These are phyloP conservation scores for Nannoperca obscura DNA, from an alignment of 2,797 vertebrate genomes.

Conservation along the genomic window DNA sequence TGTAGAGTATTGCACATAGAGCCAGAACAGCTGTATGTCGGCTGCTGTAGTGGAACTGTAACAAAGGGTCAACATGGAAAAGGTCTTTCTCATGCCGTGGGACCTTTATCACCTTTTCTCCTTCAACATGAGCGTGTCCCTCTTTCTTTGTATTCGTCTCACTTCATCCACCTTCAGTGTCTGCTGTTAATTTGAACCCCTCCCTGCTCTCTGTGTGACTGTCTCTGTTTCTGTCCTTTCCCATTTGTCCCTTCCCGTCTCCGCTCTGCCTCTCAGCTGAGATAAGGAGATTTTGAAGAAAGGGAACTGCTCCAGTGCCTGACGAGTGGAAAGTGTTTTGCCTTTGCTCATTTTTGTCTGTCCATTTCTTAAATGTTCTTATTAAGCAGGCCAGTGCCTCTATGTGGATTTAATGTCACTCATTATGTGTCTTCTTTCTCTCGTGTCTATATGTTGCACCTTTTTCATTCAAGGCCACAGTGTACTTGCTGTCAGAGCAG, in stretches of 20 bases:
- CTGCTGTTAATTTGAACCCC: slow-evolving; percentile 25
- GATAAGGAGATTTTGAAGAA: slow-evolving; percentile 62
- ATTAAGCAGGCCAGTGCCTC: slow-evolving; percentile 30
- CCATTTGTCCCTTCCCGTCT: slow-evolving; percentile 49
- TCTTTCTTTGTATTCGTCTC: slow-evolving; percentile 3
- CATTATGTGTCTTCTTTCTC: slow-evolving; percentile 16
- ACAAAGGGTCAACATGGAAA: not conserved
- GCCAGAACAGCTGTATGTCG: too few relatives aligned
- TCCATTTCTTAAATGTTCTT: slow-evolving; percentile 26
- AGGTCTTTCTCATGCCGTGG: slow-evolving; percentile 6
- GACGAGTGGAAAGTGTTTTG: slow-evolving; percentile 31
- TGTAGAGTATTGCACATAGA: too few relatives aligned
- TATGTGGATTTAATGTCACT: slow-evolving; percentile 36
- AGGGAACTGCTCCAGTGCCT: slow-evolving; percentile 40
- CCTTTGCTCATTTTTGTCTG: slow-evolving; percentile 31
- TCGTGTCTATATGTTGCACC: not conserved
- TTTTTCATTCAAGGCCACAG: slow-evolving; percentile 25
- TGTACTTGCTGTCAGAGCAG: not conserved
- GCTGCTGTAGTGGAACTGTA: not conserved
- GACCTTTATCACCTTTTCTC: slow-evolving; percentile 11
- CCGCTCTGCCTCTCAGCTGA: slow-evolving; percentile 47
- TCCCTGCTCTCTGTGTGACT: not conserved
- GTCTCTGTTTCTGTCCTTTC: slow-evolving; percentile 35
- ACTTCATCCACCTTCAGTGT: slow-evolving; percentile 20
- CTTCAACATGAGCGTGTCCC: not conserved